Evolutionary conservation across 2,888 invertebrate species (phyloP), one percentile per base, ranked within the genome.

Genomic region (Branchinecta sandiegonensis): DNA sequence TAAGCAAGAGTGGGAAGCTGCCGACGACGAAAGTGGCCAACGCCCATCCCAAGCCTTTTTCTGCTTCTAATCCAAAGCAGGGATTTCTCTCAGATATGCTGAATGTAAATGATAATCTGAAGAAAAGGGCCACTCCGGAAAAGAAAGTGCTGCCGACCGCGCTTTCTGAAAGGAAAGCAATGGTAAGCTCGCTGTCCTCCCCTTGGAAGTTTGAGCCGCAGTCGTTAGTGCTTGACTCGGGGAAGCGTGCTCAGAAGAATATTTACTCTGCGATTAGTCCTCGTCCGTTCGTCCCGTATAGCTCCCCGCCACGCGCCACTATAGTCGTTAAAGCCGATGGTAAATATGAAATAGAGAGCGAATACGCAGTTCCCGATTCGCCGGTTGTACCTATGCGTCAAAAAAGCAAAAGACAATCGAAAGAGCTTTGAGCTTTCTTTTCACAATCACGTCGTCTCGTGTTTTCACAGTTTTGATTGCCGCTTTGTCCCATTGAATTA

Each of bases 291-390:
- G 10, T 56, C 23, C 63, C 63, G 63, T 56, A 56, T 56, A 17
- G 14, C 23, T n/a, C 63, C 2, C 63, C 63, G n/a, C n/a, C 14
- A 17, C 63, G 63, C 11, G 23, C 63, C 8, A 56, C 63, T 56
- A 1, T 56, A 56, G 8, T 56, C 63, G 23, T 56, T 17, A 56
- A 56, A 56, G n/a, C 63, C 9, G 63, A 56, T 56, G 63, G 63
- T 56, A 56, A 56, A 56, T 56, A 56, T 56, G 63, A 56, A 56
- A 23, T 56, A 23, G 63, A 56, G 63, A 56, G 23, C 8, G 63
- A 56, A 56, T n/a, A 9, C n/a, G 12, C 63, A 17, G 10, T 9
- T 8, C 23, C 23, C 1, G 11, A 3, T 56, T 56, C 23, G n/a
- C 63, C 63, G 9, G n/a, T 56, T 17, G 63, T 56, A 56, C 63